Percentiles rank a stretch among this genome's conserved stretches.
phyloP scores from a whole-genome alignment of 2,113 vertebrate species.

The Rhadina sibilatrix region DNA sequence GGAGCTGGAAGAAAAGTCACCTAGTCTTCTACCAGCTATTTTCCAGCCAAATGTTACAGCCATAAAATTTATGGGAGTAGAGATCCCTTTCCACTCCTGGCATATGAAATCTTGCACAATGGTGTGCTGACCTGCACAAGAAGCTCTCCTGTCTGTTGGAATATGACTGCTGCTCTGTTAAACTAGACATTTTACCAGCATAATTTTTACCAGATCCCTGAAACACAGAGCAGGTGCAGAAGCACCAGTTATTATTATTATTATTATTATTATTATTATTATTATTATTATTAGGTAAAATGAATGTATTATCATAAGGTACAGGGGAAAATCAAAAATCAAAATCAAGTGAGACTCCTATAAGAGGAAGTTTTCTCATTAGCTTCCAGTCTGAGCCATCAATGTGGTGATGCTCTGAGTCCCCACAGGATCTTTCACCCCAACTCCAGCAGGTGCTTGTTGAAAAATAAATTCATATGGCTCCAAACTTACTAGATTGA shows the following conservation, averaged over 20 bases:
- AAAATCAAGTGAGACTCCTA: not conserved
- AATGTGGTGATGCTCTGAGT: not conserved
- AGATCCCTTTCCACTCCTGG: not conserved
- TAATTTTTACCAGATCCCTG: not conserved
- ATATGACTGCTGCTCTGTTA: not conserved
- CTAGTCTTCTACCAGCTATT: not conserved
- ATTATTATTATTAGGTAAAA: not conserved
- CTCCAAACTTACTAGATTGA: not conserved
- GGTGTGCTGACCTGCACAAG: not conserved
- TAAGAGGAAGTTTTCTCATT: not conserved
- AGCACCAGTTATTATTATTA: not conserved
- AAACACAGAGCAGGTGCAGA: not conserved
- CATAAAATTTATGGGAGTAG: not conserved
- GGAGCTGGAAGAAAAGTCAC: not conserved
- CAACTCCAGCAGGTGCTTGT: not conserved
- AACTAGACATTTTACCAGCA: not conserved
- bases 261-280: too few relatives aligned
- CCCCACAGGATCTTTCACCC: not conserved
- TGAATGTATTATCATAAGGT: not conserved
- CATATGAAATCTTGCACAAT: fast-evolving
- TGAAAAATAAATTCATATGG: not conserved
- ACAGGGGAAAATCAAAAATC: not conserved
- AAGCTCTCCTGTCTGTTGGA: not conserved
- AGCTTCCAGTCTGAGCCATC: not conserved
- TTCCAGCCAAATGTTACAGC: not conserved